phyloP scores from a whole-genome alignment of 2,888 invertebrate species.

The Ganaspis brasiliensis region DNA sequence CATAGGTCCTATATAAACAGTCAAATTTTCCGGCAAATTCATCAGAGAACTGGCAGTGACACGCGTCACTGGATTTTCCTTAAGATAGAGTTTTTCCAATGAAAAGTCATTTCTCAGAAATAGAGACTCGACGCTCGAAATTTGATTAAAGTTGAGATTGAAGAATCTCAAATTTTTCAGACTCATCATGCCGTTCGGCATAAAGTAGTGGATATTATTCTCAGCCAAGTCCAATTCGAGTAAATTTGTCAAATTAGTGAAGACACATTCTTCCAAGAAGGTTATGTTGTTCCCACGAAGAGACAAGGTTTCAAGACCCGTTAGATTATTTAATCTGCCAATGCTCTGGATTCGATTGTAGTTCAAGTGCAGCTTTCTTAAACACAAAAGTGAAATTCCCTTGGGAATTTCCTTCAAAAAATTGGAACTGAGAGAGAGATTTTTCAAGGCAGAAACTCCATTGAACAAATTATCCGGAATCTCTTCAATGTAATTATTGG shows the following conservation, averaged over 20 bases:
- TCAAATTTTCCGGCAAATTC: conserved; percentile 22
- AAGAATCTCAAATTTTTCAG: conserved; percentile 59
- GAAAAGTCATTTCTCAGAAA: conserved; percentile 66
- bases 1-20: conserved; percentile 10
- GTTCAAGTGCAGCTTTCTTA: not conserved
- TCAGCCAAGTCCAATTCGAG: conserved; percentile 66
- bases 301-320: conserved; percentile 62
- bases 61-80: not conserved
- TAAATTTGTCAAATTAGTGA: conserved; percentile 58
- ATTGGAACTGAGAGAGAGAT: conserved; percentile 67
- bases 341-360: conserved; percentile 52
- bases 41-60: conserved; percentile 2
- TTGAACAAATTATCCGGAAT: conserved; percentile 63
- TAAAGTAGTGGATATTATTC: conserved; percentile 62
- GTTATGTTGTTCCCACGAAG: conserved; percentile 67
- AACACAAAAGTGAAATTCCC: conserved; percentile 1
- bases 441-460: conserved; percentile 56
- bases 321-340: conserved; percentile 60
- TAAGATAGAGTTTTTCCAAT: conserved; percentile 44
- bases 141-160: conserved; percentile 63
- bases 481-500: conserved; percentile 64
- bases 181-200: conserved; percentile 60
- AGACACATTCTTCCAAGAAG: conserved; percentile 61
- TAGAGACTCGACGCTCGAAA: conserved; percentile 61
- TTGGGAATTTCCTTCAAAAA: conserved; percentile 60